These are phyloP conservation scores for Amphiprion percula DNA, from an alignment of 2,113 vertebrate species.

Conservation along the genomic window DNA sequence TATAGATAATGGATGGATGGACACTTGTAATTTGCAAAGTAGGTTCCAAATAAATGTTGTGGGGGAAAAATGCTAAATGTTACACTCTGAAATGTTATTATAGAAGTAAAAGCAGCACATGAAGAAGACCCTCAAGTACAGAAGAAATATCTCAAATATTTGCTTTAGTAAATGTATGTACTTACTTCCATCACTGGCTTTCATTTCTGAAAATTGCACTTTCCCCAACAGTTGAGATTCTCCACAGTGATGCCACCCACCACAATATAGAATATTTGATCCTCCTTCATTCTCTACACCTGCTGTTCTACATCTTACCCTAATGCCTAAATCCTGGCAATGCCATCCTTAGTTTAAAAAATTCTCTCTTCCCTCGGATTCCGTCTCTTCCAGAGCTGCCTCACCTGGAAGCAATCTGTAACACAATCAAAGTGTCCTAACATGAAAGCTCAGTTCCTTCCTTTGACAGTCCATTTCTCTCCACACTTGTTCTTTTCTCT, in stretches of 20 bases:
- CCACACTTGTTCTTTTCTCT: slow-evolving; percentile 67
- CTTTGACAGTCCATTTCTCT: slow-evolving; percentile 81
- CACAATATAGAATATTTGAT: slow-evolving; percentile 50
- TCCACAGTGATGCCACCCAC: slow-evolving; percentile 59
- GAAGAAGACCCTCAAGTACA: neutral
- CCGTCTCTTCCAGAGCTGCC: slow-evolving; percentile 48
- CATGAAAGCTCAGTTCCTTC: slow-evolving; percentile 82
- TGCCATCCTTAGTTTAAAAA: slow-evolving; percentile 58
- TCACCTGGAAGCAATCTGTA: slow-evolving; percentile 89
- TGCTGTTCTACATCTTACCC: slow-evolving; percentile 60
- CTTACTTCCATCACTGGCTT: slow-evolving; percentile 1
- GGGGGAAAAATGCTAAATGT: neutral
- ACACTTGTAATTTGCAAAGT: too few relatives aligned
- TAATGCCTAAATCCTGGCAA: slow-evolving; percentile 63
- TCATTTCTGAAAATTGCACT: slow-evolving; percentile 5
- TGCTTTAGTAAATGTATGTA: neutral
- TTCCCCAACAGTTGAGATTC: neutral
- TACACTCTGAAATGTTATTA: neutral
- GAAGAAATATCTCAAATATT: neutral
- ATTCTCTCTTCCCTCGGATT: slow-evolving; percentile 61
- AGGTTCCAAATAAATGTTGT: neutral
- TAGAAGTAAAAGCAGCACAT: neutral
- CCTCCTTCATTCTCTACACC: slow-evolving; percentile 64
- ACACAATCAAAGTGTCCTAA: slow-evolving; percentile 83
- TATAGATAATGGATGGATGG: too few relatives aligned